Evolutionary conservation across 2,888 invertebrate species (phyloP), one percentile per base, ranked within the genome.

Genomic region (Heliconius charithonia): DNA sequence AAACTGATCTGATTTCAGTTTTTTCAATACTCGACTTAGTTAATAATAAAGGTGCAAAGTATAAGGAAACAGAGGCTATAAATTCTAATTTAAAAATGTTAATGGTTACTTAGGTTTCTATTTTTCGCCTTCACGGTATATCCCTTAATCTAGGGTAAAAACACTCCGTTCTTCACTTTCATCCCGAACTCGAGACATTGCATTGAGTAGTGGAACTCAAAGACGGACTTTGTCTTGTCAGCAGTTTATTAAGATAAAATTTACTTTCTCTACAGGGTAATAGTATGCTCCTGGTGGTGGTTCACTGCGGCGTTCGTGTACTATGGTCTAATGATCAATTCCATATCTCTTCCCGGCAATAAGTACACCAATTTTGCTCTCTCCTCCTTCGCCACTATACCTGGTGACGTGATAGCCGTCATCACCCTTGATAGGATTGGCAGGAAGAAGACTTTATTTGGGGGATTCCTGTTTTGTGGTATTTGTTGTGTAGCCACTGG

Each of bases 291-390:
- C 19, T 96, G 97, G 84, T 97, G 97, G 92, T 97, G 97, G 97
- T 96, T 97, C 25, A 96, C 97, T 0, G 96, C 97, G 83, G 96
- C 97, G 0, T 96, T 97, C 82, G 96, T 97, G 25, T 98, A 97
- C 89, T 98, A 97, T 86, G 98, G 98, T 0, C 89, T 98, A 70
- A 97, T 97, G 1, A 94, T 98, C 76, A 97, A 97, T 90, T 96
- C 97, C 0, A 97, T 97, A 2, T 95, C 96, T 0, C 90, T 98
- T 70, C 96, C 96, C 22, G 97, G 97, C 1, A 96, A 97, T 88
- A 96, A 96, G 84, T 97, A 97, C 88, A 88, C 97, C 22, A 98
- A 97, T 90, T 98, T 97, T 85, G 96, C 97, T 25, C 88, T 96
- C 77, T 96, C 96, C 0, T 93, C 96, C 0, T 86, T 96, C 65